Percentiles rank a stretch among this genome's conserved stretches.
Evolutionary conservation across 1,140 invertebrate genomes (phyloP).

Genomic region (Acromyrmex heyeri): DNA sequence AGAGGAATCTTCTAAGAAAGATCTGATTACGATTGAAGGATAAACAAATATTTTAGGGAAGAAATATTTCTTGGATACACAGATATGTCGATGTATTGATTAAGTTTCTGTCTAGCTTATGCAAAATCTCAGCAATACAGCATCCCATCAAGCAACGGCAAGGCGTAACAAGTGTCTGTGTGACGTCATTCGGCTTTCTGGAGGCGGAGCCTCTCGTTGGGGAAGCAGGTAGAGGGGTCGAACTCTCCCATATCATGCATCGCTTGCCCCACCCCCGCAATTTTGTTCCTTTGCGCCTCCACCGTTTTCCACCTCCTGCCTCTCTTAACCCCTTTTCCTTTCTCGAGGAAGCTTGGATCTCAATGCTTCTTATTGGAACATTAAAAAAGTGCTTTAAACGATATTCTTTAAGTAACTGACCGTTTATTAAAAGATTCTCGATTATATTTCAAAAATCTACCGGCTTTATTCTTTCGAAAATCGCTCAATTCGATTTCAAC

Average conservation of each 20-base stretch:
- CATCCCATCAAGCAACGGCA: slow-evolving; percentile 67
- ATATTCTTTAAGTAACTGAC: neutral
- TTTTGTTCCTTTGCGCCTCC: slow-evolving; percentile 69
- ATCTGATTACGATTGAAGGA: neutral
- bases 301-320: slow-evolving; percentile 69
- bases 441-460: neutral
- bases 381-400: neutral
- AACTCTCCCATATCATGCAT: slow-evolving; percentile 79
- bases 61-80: neutral
- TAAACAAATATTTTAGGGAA: neutral
- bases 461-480: neutral
- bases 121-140: slow-evolving; percentile 57
- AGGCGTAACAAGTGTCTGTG: slow-evolving; percentile 86
- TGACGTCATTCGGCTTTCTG: slow-evolving; percentile 84
- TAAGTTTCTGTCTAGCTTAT: slow-evolving; percentile 8
- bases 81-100: neutral
- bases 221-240: slow-evolving; percentile 78
- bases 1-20: neutral
- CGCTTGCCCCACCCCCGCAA: slow-evolving; percentile 79
- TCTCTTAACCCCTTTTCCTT: slow-evolving; percentile 68
- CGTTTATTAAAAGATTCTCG: neutral
- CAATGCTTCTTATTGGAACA: slow-evolving; percentile 29
- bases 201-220: slow-evolving; percentile 83
- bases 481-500: neutral
- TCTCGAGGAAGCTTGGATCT: slow-evolving; percentile 44